Base-by-base conservation (phyloP, 2,888 invertebrate species). In the Lasiommata megera region DNA sequence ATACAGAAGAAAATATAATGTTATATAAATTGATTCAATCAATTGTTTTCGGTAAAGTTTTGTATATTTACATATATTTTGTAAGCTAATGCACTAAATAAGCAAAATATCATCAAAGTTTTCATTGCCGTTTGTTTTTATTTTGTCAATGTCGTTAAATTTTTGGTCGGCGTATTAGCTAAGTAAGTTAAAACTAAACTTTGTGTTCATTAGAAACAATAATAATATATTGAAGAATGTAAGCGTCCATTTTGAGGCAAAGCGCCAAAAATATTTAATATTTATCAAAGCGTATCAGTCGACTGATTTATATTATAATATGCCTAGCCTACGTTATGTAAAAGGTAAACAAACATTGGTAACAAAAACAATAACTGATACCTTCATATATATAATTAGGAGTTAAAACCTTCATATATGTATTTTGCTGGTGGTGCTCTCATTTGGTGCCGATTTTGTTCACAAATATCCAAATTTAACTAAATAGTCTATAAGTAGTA, bases 191-290 rank as follows among this genome's bases (percentile, higher is more conserved):
- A 43, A 17, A 31, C 16, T 23, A 60, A 56, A 40, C 17, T 31
- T 56, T 37, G 65, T 67, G 62, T 66, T 66, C 66, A 64, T 55
- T 64, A 56, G 48, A 59, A 61, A 66, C 60, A 66, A 67, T 65
- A 66, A 67, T 65, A 65, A 61, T 51, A 57, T 38, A 14, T 48
- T 57, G 37, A 31, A 16, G 11, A 47, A 37, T 56, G 46, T 38
- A 53, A 48, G 48, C 56, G 58, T 65, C 61, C 60, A 58, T 60
- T 63, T 58, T 58, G n/a, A 60, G 12, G 54, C 47, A 37, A 54
- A 54, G 18, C 36, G 29, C 31, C 43, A 37, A 12, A 18, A 6
- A 29, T 9, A 23, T 28, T 12, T 43, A 23, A 43, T n/a, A 43
- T 23, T 23, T 23, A n/a, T 43, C 11, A n/a, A 43, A n/a, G 12